Evolutionary conservation across 2,888 invertebrate species (phyloP).

Genomic region (Conchocele bisecta): DNA sequence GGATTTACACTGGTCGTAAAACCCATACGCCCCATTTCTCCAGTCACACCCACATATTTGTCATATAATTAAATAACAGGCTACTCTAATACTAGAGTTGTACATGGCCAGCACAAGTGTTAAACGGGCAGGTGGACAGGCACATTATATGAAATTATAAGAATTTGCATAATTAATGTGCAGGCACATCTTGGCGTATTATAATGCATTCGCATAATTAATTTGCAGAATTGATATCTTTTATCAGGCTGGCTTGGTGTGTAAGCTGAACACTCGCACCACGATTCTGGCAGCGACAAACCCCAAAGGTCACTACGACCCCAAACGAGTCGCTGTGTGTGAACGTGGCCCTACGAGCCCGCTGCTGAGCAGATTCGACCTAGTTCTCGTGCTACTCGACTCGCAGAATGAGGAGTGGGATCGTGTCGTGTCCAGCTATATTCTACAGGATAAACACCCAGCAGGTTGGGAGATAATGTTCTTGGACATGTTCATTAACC

Average conservation of each 20-base stretch:
- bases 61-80: too few relatives aligned
- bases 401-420: constrained; percentile 92
- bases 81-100: too few relatives aligned
- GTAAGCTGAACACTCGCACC: constrained; percentile 92
- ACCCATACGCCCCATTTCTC: too few relatives aligned
- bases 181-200: too few relatives aligned
- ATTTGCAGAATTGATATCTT: background rate
- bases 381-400: constrained; percentile 91
- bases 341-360: constrained; percentile 90
- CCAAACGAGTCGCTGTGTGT: constrained; percentile 85
- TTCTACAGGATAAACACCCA: constrained; percentile 83
- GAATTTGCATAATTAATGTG: too few relatives aligned
- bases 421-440: constrained; percentile 84
- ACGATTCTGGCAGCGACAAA: constrained; percentile 94
- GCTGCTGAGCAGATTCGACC: constrained; percentile 92
- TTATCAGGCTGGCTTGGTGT: constrained; percentile 92
- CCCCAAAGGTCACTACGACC: constrained; percentile 87
- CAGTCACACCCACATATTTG: too few relatives aligned
- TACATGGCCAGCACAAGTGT: too few relatives aligned
- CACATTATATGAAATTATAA: too few relatives aligned
- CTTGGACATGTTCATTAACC: too few relatives aligned
- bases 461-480: constrained; percentile 60
- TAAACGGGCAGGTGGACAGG: too few relatives aligned
- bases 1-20: too few relatives aligned
- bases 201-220: too few relatives aligned